Percentiles rank a stretch among this genome's conserved stretches.
These are phyloP conservation scores for Eupleurogrammus muticus DNA, from an alignment of 2,797 vertebrate species.

Conservation along the genomic window DNA sequence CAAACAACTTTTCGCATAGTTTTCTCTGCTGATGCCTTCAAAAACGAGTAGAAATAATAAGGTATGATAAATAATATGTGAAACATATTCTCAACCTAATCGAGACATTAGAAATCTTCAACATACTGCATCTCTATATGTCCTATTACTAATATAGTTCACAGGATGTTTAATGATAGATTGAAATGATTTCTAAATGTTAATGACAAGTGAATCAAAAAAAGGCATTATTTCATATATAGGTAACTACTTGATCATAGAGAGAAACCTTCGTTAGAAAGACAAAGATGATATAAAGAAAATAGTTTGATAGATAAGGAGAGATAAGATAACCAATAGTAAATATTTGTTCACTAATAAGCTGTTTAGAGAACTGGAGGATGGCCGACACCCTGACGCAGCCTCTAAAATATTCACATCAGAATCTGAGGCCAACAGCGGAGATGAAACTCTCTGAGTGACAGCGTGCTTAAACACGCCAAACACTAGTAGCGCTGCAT, in stretches of 20 bases:
- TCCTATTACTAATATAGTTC: background rate
- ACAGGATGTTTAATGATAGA: background rate
- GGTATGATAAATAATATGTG: background rate
- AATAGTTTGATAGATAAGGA: background rate
- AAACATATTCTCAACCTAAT: background rate
- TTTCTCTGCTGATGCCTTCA: background rate
- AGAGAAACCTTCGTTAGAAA: background rate
- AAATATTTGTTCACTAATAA: background rate
- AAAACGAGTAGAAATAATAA: background rate
- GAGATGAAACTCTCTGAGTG: background rate
- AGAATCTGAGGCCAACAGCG: slow-evolving; percentile 5
- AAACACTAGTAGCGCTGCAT: slow-evolving; percentile 1
- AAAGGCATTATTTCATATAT: too few relatives aligned
- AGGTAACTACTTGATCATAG: background rate
- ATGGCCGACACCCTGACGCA: slow-evolving; percentile 44
- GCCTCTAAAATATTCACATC: slow-evolving; percentile 57
- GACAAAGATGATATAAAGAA: background rate
- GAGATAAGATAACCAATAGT: background rate
- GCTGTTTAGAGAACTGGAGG: background rate
- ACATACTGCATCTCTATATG: background rate
- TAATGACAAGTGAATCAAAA: background rate
- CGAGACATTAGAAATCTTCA: too few relatives aligned
- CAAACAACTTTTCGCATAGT: background rate
- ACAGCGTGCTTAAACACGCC: slow-evolving; percentile 68
- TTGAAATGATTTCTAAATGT: slow-evolving; percentile 9